phyloP scores from a whole-genome alignment of 2,888 invertebrate genomes.

The Melangyna quadrimaculata region DNA sequence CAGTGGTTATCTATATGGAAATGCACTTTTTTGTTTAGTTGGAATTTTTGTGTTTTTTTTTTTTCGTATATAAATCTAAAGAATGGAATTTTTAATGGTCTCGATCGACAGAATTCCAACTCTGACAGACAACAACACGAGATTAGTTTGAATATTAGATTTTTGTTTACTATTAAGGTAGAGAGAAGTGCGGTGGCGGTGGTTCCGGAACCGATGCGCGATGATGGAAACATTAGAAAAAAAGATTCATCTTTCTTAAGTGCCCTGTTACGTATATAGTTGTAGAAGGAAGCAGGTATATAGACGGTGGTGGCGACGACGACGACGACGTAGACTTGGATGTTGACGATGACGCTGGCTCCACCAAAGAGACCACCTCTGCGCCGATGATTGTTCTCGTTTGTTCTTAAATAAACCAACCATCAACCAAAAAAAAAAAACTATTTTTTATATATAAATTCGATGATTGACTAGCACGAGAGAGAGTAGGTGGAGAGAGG shows the following conservation, averaged over 20 bases:
- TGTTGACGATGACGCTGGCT: constrained; percentile 18
- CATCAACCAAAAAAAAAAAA: constrained; percentile 9
- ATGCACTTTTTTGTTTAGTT: constrained; percentile 27
- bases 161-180: constrained; percentile 45
- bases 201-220: constrained; percentile 44
- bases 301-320: background rate
- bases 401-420: constrained; percentile 55
- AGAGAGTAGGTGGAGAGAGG: constrained; percentile 16
- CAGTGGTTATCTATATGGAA: constrained; percentile 58
- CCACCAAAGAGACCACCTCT: constrained; percentile 61
- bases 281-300: background rate
- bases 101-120: constrained; percentile 43
- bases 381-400: constrained; percentile 68
- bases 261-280: constrained; percentile 14
- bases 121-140: constrained; percentile 44
- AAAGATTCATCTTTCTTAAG: constrained; percentile 68
- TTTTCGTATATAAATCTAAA: constrained; percentile 10
- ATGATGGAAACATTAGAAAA: constrained; percentile 64
- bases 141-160: constrained; percentile 65
- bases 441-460: constrained; percentile 9
- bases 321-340: background rate
- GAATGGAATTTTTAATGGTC: constrained; percentile 57
- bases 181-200: background rate
- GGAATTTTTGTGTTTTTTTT: background rate
- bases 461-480: constrained; percentile 65